These are phyloP conservation scores for Conus canariensis DNA, from an alignment of 2,888 invertebrate species.

Conservation along the genomic window DNA sequence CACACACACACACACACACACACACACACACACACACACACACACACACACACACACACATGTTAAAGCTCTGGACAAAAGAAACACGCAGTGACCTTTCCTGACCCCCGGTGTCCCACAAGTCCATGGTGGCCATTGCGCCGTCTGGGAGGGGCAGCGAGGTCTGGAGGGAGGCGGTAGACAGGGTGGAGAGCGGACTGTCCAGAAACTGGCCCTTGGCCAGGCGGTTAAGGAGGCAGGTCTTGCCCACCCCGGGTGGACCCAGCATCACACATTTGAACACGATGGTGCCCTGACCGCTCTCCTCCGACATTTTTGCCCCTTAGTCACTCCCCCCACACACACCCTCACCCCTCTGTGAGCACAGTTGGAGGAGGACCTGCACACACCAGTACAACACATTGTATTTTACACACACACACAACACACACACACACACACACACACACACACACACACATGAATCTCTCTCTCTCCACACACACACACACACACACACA, in stretches of 20 bases:
- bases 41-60: too few species aligned
- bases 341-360: too few species aligned
- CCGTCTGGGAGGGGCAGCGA: neutral
- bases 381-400: neutral
- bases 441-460: neutral
- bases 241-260: neutral
- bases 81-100: neutral
- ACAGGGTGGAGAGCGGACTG: neutral
- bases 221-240: neutral
- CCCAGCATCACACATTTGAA: conserved; percentile 17
- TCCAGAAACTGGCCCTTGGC: conserved; percentile 8
- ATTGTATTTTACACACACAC: neutral
- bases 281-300: too few species aligned
- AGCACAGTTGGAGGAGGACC: neutral
- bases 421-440: neutral
- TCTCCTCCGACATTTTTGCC: neutral
- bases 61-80: neutral
- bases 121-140: neutral
- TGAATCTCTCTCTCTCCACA: too few species aligned
- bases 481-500: too few species aligned
- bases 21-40: too few species aligned
- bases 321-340: too few species aligned
- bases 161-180: neutral
- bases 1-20: too few species aligned
- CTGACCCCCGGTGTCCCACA: conserved; percentile 22